Base-by-base conservation (phyloP, 2,888 invertebrate species). In the Melinopterus prodromus region DNA sequence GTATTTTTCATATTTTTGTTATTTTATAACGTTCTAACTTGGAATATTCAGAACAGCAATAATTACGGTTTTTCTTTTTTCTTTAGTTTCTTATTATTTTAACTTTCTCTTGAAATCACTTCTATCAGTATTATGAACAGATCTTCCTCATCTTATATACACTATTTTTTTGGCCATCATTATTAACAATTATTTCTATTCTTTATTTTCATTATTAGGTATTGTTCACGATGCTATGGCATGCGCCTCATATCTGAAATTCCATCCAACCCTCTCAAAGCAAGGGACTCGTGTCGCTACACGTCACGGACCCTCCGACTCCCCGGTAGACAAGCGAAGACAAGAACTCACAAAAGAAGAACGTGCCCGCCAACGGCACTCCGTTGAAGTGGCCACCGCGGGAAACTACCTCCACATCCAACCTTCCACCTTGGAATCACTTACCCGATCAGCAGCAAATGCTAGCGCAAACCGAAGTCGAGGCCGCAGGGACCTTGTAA, bases 161-260 rank as follows among this genome's bases (percentile, higher is more conserved):
- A 3, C 3, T 16, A 15, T 76, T 35, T 14, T 78, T 79, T 35
- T 79, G 35, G 38, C 26, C 14, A 77, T 2, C 12, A 14, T 6
- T 15, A 15, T 37, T 37, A 15, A 79, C 15, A n/a, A 79, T 36
- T 77, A 7, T 71, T 76, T 35, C 16, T 75, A 78, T 53, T 37
- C 14, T 76, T 77, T 79, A 53, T 53, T 9, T 53, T 53, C 12
- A 53, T 82, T 81, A 81, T 69, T 85, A 92, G 94, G 98, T 14
- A 94, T 99, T 75, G 98, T 99, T 0, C 98, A 98, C 88, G 99
- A 99, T 88, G 98, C 99, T 6, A 99, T 99, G 94, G 98, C 99
- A 0, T 98, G 98, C 87, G 98, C 99, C 0, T 97, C 98, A 0
- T 99, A 97, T 88, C 91, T 99, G 7, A 98, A 98, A 89, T 99